Percentiles rank a stretch among this genome's conserved stretches.
These are phyloP conservation scores for Caenorhabditis remanei DNA, from an alignment of 1,140 invertebrate species.

Conservation along the genomic window DNA sequence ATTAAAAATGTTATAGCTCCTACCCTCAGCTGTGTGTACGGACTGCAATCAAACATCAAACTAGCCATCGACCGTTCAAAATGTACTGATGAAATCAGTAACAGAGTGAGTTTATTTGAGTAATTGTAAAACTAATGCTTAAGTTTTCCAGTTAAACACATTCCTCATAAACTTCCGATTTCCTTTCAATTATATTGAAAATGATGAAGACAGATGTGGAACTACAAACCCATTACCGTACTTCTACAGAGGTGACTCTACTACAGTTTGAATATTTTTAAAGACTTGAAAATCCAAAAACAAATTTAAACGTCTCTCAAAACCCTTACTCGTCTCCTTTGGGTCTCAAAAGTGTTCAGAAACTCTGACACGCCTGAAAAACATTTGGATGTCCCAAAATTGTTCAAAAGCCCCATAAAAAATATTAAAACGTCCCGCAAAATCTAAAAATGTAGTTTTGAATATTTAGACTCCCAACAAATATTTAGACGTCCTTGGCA, in stretches of 20 bases:
- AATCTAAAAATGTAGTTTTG: no score
- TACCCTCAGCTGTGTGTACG: neutral
- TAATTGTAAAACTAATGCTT: neutral
- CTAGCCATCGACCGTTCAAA: neutral
- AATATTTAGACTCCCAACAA: no score
- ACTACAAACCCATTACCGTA: neutral
- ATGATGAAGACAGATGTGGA: neutral
- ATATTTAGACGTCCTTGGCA: no score
- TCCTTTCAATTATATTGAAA: neutral
- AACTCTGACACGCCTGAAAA: no score
- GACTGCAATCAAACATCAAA: neutral
- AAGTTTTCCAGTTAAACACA: neutral
- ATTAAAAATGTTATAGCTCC: neutral
- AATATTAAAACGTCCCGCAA: no score
- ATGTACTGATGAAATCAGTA: neutral
- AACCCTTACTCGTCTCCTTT: neutral
- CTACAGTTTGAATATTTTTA: no score
- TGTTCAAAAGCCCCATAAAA: no score
- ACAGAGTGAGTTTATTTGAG: neutral
- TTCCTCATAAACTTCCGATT: neutral
- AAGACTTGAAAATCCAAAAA: neutral
- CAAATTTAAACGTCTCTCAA: neutral
- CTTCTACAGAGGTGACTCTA: no score
- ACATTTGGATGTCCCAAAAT: no score
- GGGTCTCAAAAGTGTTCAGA: no score